Evolutionary conservation across 2,797 vertebrate species (phyloP).

Genomic region (Ibycter americanus): DNA sequence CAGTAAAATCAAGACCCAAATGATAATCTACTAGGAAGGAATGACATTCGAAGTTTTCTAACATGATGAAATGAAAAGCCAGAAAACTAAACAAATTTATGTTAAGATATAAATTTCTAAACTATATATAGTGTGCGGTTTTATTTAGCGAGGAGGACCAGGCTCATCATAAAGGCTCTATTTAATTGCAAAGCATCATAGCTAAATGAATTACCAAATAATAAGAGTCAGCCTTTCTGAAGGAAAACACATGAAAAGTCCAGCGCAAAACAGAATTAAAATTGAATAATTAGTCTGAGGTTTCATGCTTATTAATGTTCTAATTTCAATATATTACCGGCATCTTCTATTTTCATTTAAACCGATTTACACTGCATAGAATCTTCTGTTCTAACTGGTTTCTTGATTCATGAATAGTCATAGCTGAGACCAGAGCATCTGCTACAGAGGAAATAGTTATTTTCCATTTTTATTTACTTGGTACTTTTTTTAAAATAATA

Average conservation of each 20-base stretch:
- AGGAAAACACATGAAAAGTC: neutral
- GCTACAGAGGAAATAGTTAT: neutral
- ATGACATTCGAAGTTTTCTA: neutral
- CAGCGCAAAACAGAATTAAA: neutral
- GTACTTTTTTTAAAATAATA: neutral
- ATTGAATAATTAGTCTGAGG: neutral
- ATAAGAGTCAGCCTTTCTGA: neutral
- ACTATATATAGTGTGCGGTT: neutral
- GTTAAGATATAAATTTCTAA: neutral
- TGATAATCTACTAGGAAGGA: neutral
- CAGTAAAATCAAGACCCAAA: neutral
- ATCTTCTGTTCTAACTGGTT: neutral
- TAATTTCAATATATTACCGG: neutral
- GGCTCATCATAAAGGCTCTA: neutral
- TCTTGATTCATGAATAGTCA: neutral
- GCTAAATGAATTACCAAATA: neutral
- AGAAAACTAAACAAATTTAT: neutral
- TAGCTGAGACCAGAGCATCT: neutral
- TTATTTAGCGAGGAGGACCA: neutral
- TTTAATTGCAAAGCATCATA: neutral
- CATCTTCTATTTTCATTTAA: neutral
- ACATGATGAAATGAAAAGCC: neutral
- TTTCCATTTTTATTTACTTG: neutral
- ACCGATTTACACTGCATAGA: neutral
- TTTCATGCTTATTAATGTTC: neutral